Conservation (phyloP, 2,888 invertebrate genomes). For the Nycteola revayana region DNA sequence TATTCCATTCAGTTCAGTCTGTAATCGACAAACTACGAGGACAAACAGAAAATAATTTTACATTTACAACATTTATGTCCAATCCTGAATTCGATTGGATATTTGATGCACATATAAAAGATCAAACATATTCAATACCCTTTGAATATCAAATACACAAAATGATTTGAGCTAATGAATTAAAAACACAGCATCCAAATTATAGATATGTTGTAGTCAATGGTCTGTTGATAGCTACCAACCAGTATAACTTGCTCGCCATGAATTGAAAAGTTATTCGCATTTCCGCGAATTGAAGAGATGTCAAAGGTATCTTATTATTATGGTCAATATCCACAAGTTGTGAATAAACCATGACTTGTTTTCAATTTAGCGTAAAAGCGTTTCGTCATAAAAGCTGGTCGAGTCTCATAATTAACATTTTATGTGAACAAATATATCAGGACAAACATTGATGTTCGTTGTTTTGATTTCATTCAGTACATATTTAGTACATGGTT, state of each 20-base stretch:
- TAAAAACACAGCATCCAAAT: conserved; percentile 43
- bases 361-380: conserved; percentile 80
- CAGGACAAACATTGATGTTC: conserved; percentile 36
- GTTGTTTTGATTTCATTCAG: conserved; percentile 25
- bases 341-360: conserved; percentile 79
- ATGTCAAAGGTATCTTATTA: conserved; percentile 51
- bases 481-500: too few species aligned
- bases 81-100: too few species aligned
- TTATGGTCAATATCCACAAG: conserved; percentile 55
- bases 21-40: too few species aligned
- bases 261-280: conserved; percentile 29
- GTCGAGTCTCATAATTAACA: conserved; percentile 66
- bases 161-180: conserved; percentile 42
- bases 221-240: conserved; percentile 36
- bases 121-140: not conserved
- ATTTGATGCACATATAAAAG: too few species aligned
- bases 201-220: too few species aligned
- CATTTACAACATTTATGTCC: too few species aligned
- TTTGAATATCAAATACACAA: conserved; percentile 5
- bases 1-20: too few species aligned
- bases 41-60: too few species aligned
- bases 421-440: conserved; percentile 54
- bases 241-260: conserved; percentile 41
- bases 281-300: conserved; percentile 21
- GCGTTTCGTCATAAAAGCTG: conserved; percentile 72